Percentiles rank a stretch among this genome's conserved stretches.
phyloP scores from a whole-genome alignment of 2,797 vertebrate species.

The Chlorospingus flavigularis region DNA sequence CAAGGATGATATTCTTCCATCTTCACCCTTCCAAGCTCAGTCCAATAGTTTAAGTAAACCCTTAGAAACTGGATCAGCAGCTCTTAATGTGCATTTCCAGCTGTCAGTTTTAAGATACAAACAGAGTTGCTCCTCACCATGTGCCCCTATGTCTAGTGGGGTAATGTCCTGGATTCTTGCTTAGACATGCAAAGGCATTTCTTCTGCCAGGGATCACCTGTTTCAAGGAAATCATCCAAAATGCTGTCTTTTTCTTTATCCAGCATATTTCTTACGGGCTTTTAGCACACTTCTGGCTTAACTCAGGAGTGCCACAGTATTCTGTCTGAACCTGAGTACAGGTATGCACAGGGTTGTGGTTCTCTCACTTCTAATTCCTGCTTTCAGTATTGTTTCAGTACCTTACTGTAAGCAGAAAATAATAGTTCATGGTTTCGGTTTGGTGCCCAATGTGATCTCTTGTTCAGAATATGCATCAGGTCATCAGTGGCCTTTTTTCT shows the following conservation, averaged over 20 bases:
- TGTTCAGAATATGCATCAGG: background rate
- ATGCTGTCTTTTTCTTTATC: background rate
- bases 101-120: background rate
- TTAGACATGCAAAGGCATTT: background rate
- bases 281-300: background rate
- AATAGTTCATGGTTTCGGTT: background rate
- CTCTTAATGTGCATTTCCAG: background rate
- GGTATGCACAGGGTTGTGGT: background rate
- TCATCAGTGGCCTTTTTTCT: background rate
- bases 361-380: background rate
- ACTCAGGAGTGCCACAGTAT: background rate
- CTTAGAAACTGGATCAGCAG: background rate
- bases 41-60: background rate
- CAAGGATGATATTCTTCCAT: background rate
- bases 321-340: background rate
- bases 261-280: background rate
- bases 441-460: background rate
- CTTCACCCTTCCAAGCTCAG: background rate
- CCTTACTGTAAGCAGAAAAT: background rate
- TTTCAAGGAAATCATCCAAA: background rate
- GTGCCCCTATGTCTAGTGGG: fast-evolving
- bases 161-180: background rate
- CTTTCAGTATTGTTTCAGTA: background rate
- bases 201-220: background rate
- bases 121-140: background rate